Evolutionary conservation across 2,888 invertebrate genomes (phyloP).

Genomic region (Koerneria pararmatus): DNA sequence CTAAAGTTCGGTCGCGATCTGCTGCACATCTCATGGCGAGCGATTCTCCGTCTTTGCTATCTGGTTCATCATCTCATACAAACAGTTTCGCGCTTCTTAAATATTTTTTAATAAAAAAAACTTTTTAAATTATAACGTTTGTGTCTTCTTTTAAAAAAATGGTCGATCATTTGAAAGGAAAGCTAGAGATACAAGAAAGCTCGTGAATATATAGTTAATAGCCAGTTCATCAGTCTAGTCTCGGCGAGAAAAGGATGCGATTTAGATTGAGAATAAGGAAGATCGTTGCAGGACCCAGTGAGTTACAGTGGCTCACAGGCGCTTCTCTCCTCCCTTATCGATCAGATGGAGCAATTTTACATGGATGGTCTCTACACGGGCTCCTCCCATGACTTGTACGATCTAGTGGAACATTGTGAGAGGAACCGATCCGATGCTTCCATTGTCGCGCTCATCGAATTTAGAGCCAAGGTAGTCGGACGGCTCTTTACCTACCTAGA

Average conservation of each 20-base stretch:
- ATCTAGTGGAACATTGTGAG: too few relatives aligned
- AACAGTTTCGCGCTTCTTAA: slow-evolving; percentile 14
- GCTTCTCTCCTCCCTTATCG: slow-evolving; percentile 10
- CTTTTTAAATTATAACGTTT: too few relatives aligned
- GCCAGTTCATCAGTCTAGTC: too few relatives aligned
- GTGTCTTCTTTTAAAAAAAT: too few relatives aligned
- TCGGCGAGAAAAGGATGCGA: too few relatives aligned
- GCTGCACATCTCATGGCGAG: slow-evolving; percentile 79
- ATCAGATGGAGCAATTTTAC: slow-evolving; percentile 15
- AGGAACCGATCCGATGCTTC: slow-evolving; percentile 76
- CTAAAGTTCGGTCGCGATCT: slow-evolving; percentile 72
- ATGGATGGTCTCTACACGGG: slow-evolving; percentile 11
- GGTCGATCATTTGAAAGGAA: too few relatives aligned
- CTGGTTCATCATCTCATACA: slow-evolving; percentile 25
- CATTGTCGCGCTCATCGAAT: slow-evolving; percentile 73
- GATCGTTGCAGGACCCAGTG: too few relatives aligned
- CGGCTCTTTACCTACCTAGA: too few relatives aligned
- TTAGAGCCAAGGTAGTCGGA: slow-evolving; percentile 70
- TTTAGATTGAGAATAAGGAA: not conserved
- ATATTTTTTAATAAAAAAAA: not conserved
- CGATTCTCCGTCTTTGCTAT: slow-evolving; percentile 74
- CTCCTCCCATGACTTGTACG: not conserved
- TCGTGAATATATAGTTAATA: too few relatives aligned
- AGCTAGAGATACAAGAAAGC: too few relatives aligned
- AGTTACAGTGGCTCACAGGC: slow-evolving; percentile 4